Percentiles rank a stretch among this genome's conserved stretches.
phyloP scores from a whole-genome alignment of 2,797 vertebrate species.

The Gouania willdenowi region DNA sequence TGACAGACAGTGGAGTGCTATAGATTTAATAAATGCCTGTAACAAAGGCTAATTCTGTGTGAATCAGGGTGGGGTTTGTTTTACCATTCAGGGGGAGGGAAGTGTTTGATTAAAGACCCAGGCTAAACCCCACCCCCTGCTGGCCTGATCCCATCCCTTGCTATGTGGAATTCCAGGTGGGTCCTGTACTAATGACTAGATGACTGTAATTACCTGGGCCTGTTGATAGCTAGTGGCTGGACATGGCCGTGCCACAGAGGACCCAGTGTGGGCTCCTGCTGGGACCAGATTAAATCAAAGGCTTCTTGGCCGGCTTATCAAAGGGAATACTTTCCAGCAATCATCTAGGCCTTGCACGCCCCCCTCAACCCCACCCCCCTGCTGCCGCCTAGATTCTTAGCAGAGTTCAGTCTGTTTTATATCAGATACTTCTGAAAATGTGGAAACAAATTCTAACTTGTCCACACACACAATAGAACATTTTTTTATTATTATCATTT shows the following conservation, averaged over 20 bases:
- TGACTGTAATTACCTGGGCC: slow-evolving; percentile 68
- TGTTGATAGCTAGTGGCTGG: slow-evolving; percentile 73
- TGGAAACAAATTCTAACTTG: slow-evolving; percentile 8
- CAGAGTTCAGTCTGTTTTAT: slow-evolving; percentile 30
- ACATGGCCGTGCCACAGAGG: slow-evolving; percentile 68
- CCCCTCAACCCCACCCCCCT: too few relatives aligned
- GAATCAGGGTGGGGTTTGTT: slow-evolving; percentile 34
- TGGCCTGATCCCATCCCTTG: slow-evolving; percentile 50
- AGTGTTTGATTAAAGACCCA: slow-evolving; percentile 67
- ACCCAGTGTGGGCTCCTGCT: slow-evolving; percentile 66
- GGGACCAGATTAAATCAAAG: slow-evolving; percentile 70
- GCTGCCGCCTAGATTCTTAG: slow-evolving; percentile 41
- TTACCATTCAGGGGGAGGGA: slow-evolving; percentile 54
- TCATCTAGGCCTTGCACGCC: slow-evolving; percentile 58
- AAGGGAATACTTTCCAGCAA: slow-evolving; percentile 73
- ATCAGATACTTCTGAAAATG: slow-evolving; percentile 24
- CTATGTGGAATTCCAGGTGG: slow-evolving; percentile 72
- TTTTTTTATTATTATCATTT: not conserved
- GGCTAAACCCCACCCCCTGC: slow-evolving; percentile 50
- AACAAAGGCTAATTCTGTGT: slow-evolving; percentile 60
- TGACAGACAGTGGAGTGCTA: slow-evolving; percentile 22
- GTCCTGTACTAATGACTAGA: slow-evolving; percentile 68
- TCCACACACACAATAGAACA: not conserved
- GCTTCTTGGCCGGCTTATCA: slow-evolving; percentile 72
- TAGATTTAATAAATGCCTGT: slow-evolving; percentile 33